Conservation (phyloP, 2,113 vertebrate genomes). For the Colistium nudipinnis region DNA sequence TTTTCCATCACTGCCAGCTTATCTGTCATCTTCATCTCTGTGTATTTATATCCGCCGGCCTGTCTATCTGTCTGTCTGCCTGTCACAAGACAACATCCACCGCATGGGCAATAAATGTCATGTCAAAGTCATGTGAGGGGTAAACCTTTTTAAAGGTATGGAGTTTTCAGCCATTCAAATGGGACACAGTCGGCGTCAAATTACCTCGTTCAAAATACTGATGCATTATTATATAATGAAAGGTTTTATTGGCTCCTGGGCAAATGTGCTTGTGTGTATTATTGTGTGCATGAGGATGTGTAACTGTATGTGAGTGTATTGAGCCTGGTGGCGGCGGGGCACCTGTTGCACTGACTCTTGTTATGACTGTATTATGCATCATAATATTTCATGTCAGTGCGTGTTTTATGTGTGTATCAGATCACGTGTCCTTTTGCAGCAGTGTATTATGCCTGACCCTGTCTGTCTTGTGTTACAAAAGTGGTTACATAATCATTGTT, state of each 20-base stretch:
- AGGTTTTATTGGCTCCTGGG: conserved; percentile 1
- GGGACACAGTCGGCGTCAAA: background rate
- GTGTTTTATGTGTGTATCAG: conserved; percentile 25
- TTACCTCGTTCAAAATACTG: background rate
- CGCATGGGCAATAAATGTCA: background rate
- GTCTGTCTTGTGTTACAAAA: background rate
- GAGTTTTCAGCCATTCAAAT: background rate
- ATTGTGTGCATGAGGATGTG: conserved; percentile 8
- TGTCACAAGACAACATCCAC: background rate
- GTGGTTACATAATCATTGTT: conserved; percentile 32
- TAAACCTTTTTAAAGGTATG: too few relatives aligned
- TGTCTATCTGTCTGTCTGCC: background rate
- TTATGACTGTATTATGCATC: conserved; percentile 20
- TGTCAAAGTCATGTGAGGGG: too few relatives aligned
- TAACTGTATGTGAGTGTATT: background rate
- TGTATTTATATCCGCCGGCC: conserved; percentile 34
- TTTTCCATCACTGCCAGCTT: conserved; percentile 24
- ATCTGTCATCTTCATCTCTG: conserved; percentile 22
- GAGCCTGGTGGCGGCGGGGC: background rate
- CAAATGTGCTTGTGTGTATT: background rate
- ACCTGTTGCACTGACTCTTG: conserved; percentile 9
- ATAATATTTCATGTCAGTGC: conserved; percentile 31
- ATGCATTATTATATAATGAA: conserved; percentile 15
- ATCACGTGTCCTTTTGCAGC: conserved; percentile 8
- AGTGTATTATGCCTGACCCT: background rate